Conservation (phyloP, 37 sponge, comb jelly and placozoan genomes). For the Halisarca cf. caerulea region DNA sequence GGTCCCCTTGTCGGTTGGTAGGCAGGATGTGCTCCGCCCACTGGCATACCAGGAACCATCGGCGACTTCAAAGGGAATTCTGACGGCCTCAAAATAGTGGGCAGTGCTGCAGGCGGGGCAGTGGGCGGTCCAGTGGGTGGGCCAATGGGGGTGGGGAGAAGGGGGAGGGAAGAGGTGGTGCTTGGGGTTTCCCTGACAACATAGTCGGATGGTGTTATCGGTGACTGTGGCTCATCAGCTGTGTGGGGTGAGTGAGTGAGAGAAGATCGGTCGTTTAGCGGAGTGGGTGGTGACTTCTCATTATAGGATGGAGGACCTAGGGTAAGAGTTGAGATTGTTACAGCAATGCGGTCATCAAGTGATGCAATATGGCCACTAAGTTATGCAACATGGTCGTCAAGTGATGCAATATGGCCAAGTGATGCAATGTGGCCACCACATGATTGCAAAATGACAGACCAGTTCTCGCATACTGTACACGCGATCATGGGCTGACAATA, state of each 20-base stretch:
- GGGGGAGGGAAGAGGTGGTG: not conserved
- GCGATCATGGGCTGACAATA: too few relatives aligned
- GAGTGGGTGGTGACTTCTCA: not conserved
- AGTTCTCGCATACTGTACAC: too few relatives aligned
- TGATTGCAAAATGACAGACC: too few relatives aligned
- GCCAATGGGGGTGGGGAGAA: constrained; percentile 19
- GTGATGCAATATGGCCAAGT: too few relatives aligned
- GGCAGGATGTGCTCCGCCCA: not conserved
- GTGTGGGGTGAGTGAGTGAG: not conserved
- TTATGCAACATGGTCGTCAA: too few relatives aligned
- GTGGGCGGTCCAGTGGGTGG: not conserved
- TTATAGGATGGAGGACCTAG: constrained; percentile 1
- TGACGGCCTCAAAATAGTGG: not conserved
- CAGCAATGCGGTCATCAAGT: too few relatives aligned
- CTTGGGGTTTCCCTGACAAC: not conserved
- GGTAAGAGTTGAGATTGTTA: not conserved
- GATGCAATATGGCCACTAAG: too few relatives aligned
- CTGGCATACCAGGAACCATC: not conserved
- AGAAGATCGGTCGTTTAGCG: not conserved
- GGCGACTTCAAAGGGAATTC: constrained; percentile 4
- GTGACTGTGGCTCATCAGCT: not conserved
- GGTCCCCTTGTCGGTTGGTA: not conserved
- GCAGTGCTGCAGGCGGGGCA: not conserved
- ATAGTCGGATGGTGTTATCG: not conserved
- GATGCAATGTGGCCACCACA: too few relatives aligned